Conservation (phyloP, 2,888 invertebrate species). For the Euphydryas editha region DNA sequence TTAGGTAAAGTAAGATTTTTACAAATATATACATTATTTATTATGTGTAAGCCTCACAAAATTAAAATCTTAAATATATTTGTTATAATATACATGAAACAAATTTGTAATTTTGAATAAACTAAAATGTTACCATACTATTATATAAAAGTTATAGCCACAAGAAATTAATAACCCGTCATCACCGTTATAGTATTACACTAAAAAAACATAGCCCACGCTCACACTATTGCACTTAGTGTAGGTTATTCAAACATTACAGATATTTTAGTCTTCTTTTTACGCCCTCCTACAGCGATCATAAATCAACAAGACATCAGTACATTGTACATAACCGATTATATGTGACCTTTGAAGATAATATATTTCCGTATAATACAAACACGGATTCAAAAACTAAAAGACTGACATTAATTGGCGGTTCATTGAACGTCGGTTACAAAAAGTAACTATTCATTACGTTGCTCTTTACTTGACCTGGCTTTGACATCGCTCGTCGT, state of each 20-base stretch:
- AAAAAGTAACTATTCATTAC: conserved; percentile 11
- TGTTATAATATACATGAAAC: too few species aligned
- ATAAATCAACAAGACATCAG: conserved; percentile 18
- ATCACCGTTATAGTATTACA: not conserved
- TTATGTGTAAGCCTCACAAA: too few species aligned
- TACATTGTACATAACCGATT: conserved; percentile 37
- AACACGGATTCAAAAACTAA: not conserved
- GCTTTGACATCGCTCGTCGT: conserved; percentile 18
- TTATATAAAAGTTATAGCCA: too few species aligned
- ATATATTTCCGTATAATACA: conserved; percentile 13
- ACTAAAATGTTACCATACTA: too few species aligned
- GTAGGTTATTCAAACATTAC: not conserved
- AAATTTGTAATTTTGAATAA: too few species aligned
- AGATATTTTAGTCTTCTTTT: not conserved
- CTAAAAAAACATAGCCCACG: not conserved
- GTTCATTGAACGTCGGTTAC: conserved; percentile 14
- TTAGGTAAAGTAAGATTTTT: too few species aligned
- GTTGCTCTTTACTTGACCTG: conserved; percentile 19
- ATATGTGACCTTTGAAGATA: conserved; percentile 46
- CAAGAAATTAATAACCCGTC: not conserved
- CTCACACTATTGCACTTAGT: not conserved
- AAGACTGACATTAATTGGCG: conserved; percentile 19
- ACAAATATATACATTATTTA: too few species aligned
- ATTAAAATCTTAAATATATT: too few species aligned
- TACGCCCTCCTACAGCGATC: conserved; percentile 15